phyloP scores from a whole-genome alignment of 2,888 invertebrate species.

The Seira musarum region DNA sequence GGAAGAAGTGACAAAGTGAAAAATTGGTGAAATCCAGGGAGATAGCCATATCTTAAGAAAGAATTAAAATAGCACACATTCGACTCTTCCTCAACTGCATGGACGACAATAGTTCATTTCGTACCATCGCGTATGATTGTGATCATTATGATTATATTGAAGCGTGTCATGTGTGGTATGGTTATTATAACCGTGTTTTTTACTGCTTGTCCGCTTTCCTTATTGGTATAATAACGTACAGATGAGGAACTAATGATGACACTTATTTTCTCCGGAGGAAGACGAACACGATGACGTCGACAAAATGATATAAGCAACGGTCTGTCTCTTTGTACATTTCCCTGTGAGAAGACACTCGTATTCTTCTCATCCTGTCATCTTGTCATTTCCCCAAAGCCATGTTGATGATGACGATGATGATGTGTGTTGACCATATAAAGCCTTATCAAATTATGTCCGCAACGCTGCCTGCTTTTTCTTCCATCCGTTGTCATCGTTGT shows the following conservation, averaged over 20 bases:
- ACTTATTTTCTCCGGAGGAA: slow-evolving; percentile 46
- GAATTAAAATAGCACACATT: not conserved
- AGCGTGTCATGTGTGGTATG: slow-evolving; percentile 15
- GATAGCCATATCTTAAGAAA: slow-evolving; percentile 32
- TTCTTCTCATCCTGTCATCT: slow-evolving; percentile 59
- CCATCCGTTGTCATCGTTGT: not conserved
- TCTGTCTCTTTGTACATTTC: slow-evolving; percentile 16
- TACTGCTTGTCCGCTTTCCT: slow-evolving; percentile 40
- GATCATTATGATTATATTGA: not conserved
- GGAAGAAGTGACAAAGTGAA: slow-evolving; percentile 61
- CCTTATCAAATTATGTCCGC: slow-evolving; percentile 44
- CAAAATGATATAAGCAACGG: not conserved
- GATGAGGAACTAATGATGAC: slow-evolving; percentile 51
- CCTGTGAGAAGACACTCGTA: slow-evolving; percentile 6
- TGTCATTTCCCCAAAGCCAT: slow-evolving; percentile 56
- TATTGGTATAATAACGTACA: slow-evolving; percentile 37
- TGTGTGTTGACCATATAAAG: slow-evolving; percentile 66
- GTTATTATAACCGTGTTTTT: slow-evolving; percentile 11
- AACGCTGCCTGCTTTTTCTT: slow-evolving; percentile 16
- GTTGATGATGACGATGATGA: too few relatives aligned
- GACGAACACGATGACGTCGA: not conserved
- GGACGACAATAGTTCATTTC: not conserved
- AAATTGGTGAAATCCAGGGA: slow-evolving; percentile 43
- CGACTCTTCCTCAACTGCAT: too few relatives aligned
- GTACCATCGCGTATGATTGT: too few relatives aligned